Base-by-base conservation (phyloP, 2,113 vertebrate species). In the Pagrus major region DNA sequence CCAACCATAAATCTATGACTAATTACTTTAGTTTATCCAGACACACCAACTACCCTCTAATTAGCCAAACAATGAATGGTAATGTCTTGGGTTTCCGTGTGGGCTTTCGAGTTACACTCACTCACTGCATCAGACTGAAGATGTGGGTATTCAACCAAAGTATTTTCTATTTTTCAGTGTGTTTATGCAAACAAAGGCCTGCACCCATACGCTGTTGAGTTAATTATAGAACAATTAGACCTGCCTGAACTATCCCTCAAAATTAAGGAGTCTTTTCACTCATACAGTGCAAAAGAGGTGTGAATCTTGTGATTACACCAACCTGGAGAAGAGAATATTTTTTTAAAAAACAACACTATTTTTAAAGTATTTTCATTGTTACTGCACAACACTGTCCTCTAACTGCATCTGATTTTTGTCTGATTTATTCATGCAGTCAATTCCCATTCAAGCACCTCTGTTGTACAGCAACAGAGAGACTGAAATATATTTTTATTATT, bases 21-120 rank as follows among this genome's bases (percentile, higher is more conserved):
- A 94, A 94, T 94, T 92, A 86, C 86, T 88, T 90, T 73, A 88
- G 88, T 92, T 91, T 90, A 90, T 91, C 64, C 70, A 92, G 87
- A 93, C 89, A 92, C 87, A 92, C 76, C 89, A 82, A 89, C 90
- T 84, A 86, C 76, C 88, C 86, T 87, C 89, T 93, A 93, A 94
- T 95, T 92, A 94, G 87, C 76, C 78, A 85, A 82, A 90, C 89
- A 90, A 94, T 92, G 75, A 91, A 93, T 93, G 85, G 85, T 78
- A 82, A 84, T 90, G 87, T 88, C 89, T 87, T 80, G 66, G 52
- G 67, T 60, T 74, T 91, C 88, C 78, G 89, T 90, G 86, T 85
- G 85, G 55, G 61, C 88, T 86, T 86, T 67, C 56, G 44, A 85
- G 75, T 89, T 83, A 44, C 64, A 84, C 56, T 80, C 78, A 77